Conservation (phyloP, 2,797 vertebrate species). For the Falco peregrinus region DNA sequence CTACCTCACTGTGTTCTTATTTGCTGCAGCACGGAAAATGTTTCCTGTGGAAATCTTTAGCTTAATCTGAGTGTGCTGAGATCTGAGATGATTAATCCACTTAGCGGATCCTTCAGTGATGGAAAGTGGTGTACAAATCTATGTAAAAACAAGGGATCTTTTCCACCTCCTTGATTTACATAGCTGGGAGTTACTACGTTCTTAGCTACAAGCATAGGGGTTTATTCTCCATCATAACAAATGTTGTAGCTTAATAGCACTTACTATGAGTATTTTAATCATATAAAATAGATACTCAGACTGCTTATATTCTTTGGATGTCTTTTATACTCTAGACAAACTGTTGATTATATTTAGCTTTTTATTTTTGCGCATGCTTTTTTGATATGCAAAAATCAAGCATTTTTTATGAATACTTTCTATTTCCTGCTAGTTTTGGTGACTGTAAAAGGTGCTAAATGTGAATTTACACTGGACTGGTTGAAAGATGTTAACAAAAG, state of each 20-base stretch:
- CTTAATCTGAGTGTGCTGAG: not conserved
- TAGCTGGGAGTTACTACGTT: not conserved
- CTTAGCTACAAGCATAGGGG: not conserved
- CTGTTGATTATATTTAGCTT: not conserved
- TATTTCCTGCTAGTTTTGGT: not conserved
- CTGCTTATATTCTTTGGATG: not conserved
- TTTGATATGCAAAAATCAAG: not conserved
- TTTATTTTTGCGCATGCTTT: not conserved
- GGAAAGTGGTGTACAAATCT: not conserved
- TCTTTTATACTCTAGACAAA: not conserved
- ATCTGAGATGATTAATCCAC: constrained; percentile 15
- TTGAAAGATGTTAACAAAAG: not conserved
- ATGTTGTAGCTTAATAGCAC: not conserved
- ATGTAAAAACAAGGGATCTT: not conserved
- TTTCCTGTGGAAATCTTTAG: not conserved
- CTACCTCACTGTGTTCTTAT: not conserved
- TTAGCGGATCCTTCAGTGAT: not conserved
- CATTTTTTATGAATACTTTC: not conserved
- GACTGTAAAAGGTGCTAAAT: not conserved
- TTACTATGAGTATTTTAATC: not conserved
- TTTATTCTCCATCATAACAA: not conserved
- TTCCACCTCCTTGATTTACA: not conserved
- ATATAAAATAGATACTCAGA: not conserved
- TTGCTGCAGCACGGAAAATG: not conserved
- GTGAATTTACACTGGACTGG: not conserved